Conservation (phyloP, 1,140 invertebrate species). For the Hydropsyche tenuis region DNA sequence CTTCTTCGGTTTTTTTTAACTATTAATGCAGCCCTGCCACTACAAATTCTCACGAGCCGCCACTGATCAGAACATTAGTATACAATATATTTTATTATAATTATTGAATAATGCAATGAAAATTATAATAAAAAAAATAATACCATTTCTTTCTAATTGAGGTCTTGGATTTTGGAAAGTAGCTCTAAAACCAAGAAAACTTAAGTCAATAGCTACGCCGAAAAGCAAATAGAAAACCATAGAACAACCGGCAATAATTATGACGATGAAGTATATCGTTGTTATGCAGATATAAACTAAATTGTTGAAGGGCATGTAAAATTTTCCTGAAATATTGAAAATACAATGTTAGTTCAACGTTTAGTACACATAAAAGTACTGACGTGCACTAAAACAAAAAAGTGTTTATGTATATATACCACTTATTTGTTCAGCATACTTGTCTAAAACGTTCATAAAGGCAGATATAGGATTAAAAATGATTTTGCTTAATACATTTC, state of each 20-base stretch:
- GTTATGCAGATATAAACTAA: neutral
- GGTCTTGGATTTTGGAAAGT: neutral
- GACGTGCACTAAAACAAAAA: no score
- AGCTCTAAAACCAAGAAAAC: neutral
- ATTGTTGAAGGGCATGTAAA: neutral
- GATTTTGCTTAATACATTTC: neutral
- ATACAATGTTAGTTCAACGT: no score
- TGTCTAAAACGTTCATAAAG: neutral
- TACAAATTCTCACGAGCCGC: no score
- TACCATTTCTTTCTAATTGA: neutral
- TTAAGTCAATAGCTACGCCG: neutral
- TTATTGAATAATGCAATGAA: neutral
- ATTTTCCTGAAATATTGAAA: slow-evolving; percentile 7
- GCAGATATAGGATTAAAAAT: neutral
- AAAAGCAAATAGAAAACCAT: neutral
- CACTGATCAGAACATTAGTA: no score
- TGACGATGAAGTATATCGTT: neutral
- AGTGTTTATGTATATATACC: neutral
- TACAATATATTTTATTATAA: no score
- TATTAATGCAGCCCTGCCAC: no score
- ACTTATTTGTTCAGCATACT: neutral
- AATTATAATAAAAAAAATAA: no score
- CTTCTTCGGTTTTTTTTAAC: no score
- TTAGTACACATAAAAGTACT: neutral
- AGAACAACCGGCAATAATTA: neutral